Conservation (phyloP, 2,797 vertebrate genomes). For the Myoxocephalus aenaeus region DNA sequence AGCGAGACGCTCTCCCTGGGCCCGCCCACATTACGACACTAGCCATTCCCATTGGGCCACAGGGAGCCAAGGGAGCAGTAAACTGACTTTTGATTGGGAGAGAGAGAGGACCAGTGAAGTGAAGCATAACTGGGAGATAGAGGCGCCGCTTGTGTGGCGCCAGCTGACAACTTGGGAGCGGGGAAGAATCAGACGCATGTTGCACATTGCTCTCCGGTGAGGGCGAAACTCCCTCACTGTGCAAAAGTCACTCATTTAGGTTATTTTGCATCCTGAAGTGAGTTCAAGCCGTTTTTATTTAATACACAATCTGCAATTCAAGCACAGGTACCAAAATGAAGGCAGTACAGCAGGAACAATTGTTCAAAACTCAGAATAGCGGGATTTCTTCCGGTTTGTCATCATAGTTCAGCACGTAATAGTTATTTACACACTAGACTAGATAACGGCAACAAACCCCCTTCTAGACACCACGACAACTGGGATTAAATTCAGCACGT, state of each 20-base stretch:
- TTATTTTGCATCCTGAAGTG: slow-evolving; percentile 23
- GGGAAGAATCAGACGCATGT: slow-evolving; percentile 41
- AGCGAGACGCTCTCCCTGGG: slow-evolving; percentile 20
- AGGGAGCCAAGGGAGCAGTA: slow-evolving; percentile 37
- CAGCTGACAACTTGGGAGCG: slow-evolving; percentile 34
- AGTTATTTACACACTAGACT: slow-evolving; percentile 5
- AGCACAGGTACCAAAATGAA: slow-evolving; percentile 59
- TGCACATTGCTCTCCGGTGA: not conserved
- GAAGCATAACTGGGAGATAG: slow-evolving; percentile 53
- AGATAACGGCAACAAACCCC: slow-evolving; percentile 3
- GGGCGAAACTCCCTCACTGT: not conserved
- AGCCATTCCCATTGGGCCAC: slow-evolving; percentile 56
- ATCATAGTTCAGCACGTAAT: slow-evolving; percentile 21
- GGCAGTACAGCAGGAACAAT: not conserved
- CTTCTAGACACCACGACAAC: not conserved
- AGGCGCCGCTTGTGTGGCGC: not conserved
- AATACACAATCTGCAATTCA: slow-evolving; percentile 9
- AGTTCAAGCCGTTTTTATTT: slow-evolving; percentile 19
- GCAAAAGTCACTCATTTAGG: not conserved
- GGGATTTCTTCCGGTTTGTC: slow-evolving; percentile 10
- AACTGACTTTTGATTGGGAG: slow-evolving; percentile 54
- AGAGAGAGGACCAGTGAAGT: slow-evolving; percentile 39
- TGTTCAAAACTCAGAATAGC: slow-evolving; percentile 10
- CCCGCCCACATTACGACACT: slow-evolving; percentile 45
- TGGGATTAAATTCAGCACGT: slow-evolving; percentile 22